Conservation (phyloP, 2,797 vertebrate genomes). For the Lepus oiostolus region DNA sequence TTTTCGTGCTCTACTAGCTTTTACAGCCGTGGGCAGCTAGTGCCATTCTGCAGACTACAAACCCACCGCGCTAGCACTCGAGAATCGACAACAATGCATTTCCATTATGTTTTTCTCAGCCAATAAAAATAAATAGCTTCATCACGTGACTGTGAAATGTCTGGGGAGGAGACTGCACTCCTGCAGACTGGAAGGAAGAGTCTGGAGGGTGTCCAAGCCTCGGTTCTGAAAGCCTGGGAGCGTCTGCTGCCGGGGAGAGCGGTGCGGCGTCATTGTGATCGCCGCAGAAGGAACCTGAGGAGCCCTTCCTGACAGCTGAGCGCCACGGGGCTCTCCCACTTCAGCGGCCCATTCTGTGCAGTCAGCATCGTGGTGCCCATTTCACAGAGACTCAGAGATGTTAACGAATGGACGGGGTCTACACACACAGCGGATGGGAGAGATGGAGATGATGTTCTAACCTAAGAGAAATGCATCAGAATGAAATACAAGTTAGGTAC, state of each 20-base stretch:
- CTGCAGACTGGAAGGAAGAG: neutral
- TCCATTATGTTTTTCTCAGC: neutral
- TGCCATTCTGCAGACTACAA: neutral
- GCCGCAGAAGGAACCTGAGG: neutral
- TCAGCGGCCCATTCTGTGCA: neutral
- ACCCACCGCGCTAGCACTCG: too few relatives aligned
- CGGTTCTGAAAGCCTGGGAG: neutral
- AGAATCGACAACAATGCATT: neutral
- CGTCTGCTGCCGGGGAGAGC: neutral
- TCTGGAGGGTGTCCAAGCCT: neutral
- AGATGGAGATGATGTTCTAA: neutral
- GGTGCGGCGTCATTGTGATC: too few relatives aligned
- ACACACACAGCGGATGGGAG: neutral
- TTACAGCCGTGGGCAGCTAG: neutral
- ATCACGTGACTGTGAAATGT: neutral
- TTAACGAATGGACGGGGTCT: neutral
- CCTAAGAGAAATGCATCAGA: neutral
- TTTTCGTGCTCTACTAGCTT: neutral
- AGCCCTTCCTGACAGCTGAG: neutral
- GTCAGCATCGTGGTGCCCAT: neutral
- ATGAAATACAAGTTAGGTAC: neutral
- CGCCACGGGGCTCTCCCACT: neutral
- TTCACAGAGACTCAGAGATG: neutral
- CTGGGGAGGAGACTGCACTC: neutral
- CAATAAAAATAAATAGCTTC: neutral